Evolutionary conservation across 1,140 invertebrate species (phyloP).

Genomic region (Cydia splendana): DNA sequence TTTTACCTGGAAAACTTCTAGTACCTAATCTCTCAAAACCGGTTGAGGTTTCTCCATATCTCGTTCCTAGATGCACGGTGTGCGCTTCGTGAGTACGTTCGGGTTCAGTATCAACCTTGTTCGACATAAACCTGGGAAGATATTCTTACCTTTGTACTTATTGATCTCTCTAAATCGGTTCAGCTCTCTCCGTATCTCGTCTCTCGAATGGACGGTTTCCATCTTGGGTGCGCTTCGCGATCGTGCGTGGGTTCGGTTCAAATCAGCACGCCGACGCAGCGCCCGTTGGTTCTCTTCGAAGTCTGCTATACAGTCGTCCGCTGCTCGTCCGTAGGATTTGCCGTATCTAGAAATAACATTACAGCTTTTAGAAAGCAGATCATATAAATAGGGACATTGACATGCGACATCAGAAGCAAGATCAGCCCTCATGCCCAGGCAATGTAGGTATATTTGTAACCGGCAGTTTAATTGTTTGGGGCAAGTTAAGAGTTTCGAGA

Average conservation of each 20-base stretch:
- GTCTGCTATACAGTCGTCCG: conserved; percentile 85
- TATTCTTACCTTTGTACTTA: conserved; percentile 78
- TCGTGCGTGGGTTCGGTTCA: conserved; percentile 75
- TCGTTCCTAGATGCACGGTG: no score
- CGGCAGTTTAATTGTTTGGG: no score
- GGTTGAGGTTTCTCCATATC: no score
- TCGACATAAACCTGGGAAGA: neutral
- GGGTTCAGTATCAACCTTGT: no score
- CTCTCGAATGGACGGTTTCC: conserved; percentile 77
- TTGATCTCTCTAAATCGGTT: conserved; percentile 76
- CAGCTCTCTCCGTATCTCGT: conserved; percentile 77
- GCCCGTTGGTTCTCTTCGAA: conserved; percentile 82
- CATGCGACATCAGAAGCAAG: no score
- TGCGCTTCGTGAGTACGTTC: no score
- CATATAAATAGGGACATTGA: no score
- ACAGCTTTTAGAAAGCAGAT: neutral
- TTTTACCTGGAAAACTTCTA: no score
- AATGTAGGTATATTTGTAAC: no score
- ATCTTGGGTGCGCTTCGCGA: conserved; percentile 80
- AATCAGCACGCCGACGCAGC: conserved; percentile 75
- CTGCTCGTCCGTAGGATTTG: conserved; percentile 84
- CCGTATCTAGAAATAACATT: conserved; percentile 78
- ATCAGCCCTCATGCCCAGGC: no score
- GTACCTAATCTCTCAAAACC: no score
- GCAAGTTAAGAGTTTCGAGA: no score